A percentile compares a stretch with the other conserved stretches of the same genome.
Evolutionary conservation across 2,797 vertebrate genomes (phyloP).

Genomic region (Enteromius argenteus): DNA sequence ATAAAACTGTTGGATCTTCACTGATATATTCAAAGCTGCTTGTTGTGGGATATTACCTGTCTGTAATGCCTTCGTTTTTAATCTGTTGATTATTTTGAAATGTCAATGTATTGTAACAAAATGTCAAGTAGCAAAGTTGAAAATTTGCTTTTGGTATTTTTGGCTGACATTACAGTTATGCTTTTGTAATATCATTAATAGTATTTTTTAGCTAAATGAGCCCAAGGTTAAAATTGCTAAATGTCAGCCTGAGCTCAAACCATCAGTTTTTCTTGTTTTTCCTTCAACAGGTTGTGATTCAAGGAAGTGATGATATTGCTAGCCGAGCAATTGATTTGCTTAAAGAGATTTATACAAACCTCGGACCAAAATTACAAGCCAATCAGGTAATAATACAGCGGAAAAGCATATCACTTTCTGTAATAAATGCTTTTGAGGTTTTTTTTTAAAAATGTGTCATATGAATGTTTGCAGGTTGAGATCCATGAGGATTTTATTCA

Average conservation of each 20-base stretch:
- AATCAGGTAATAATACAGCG: conserved; percentile 87
- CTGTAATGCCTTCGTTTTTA: neutral
- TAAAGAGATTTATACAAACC: conserved; percentile 99
- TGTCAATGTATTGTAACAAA: neutral
- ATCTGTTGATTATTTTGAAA: neutral
- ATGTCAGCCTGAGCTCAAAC: neutral
- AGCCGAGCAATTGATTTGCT: conserved; percentile 97
- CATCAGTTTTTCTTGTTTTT: neutral
- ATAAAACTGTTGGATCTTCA: neutral
- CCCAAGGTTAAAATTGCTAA: neutral
- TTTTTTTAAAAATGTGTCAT: neutral
- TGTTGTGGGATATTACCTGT: neutral
- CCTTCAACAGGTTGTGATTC: conserved; percentile 92
- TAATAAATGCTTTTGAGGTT: neutral
- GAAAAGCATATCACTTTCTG: neutral
- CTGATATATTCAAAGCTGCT: conserved; percentile 8
- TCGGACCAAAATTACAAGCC: conserved; percentile 97
- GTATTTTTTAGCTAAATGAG: neutral
- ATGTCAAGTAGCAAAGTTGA: neutral
- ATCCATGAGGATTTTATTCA: conserved; percentile 99
- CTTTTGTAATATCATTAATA: neutral
- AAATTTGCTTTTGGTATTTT: neutral
- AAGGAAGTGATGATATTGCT: conserved; percentile 98
- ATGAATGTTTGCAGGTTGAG: conserved; percentile 84
- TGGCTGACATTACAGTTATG: neutral